Base-by-base conservation (phyloP, 2,797 vertebrate genomes). In the Hypotaenidia okinawae region DNA sequence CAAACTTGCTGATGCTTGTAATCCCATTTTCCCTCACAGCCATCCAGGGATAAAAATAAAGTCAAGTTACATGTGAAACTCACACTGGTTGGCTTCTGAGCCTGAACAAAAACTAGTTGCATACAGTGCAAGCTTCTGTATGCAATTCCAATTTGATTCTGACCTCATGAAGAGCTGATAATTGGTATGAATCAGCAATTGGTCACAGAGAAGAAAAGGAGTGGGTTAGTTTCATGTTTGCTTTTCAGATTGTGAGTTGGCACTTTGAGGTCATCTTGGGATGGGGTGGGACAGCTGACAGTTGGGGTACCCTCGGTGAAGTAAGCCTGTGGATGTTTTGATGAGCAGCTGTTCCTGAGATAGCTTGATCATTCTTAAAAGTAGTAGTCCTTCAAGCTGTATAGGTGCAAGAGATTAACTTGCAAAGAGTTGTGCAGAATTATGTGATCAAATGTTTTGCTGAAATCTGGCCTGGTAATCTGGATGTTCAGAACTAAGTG, bases 31-130 rank as follows among this genome's bases (percentile, higher is more conserved):
- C 55, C 45, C 61, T 89, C 75, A 45, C 15, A 77, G 51, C 9
- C 58, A 95, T 43, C 9, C 58, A 95, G 47, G 49, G 47, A 69
- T 84, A 87, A 87, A 96, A 95, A 93, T 77, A 83, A 93, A 83
- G 37, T 35, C 84, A 82, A 80, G 72, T 94, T 93, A 41, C 59
- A 54, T n/a, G 57, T 45, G 55, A 70, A 75, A 45, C 25, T 41
- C 33, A 37, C 59, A 63, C 18, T 57, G 21, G 19, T 76, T 72
- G 52, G 43, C 54, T 68, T 86, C 67, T 85, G 16, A 47, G 82
- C 24, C 66, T 45, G 64, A 73, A 49, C 41, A 43, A 85, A 49
- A 77, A 6, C 27, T 66, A 73, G 52, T 55, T 85, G 59, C 37
- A 49, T 39, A 37, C 37, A 52, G 13, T 63, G 28, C 47, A 67